phyloP scores from a whole-genome alignment of 2,888 invertebrate species.

The Aspidapion aeneum region DNA sequence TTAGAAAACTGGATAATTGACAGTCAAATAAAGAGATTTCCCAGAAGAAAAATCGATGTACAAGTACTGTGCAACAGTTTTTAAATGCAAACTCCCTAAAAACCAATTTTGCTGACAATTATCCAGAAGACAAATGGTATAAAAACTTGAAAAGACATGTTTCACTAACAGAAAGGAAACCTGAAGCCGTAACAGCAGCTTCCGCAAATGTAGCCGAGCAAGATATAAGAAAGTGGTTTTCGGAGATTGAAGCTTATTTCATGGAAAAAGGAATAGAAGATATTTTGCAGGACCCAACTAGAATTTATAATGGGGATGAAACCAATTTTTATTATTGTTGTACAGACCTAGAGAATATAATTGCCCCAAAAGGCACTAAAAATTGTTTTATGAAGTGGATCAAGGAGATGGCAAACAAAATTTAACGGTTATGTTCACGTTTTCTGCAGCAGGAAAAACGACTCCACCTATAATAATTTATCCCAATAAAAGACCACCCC shows the following conservation, averaged over 20 bases:
- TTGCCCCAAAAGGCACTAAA: constrained; percentile 21
- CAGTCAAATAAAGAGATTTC: constrained; percentile 6
- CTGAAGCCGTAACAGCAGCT: constrained; percentile 15
- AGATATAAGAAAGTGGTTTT: constrained; percentile 9
- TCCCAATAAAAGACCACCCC: constrained; percentile 16
- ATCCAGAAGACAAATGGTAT: constrained; percentile 19
- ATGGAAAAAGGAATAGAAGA: constrained; percentile 5
- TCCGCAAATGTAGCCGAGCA: constrained; percentile 8
- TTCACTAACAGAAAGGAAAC: constrained; percentile 2
- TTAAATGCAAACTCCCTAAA: constrained; percentile 5
- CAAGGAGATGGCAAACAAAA: constrained; percentile 19
- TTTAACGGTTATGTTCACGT: constrained; percentile 23
- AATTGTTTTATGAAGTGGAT: constrained; percentile 24
- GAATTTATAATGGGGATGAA: constrained; percentile 30
- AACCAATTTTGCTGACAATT: constrained; percentile 16
- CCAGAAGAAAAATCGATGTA: constrained; percentile 1
- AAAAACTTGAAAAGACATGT: constrained; percentile 10
- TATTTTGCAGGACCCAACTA: constrained; percentile 22
- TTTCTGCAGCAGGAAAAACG: constrained; percentile 17
- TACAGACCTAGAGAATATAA: constrained; percentile 21
- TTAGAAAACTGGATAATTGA: neutral
- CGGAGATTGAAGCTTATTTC: constrained; percentile 8
- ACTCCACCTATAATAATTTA: constrained; percentile 19
- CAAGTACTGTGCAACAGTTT: constrained; percentile 6
- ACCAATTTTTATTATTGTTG: constrained; percentile 23